These are phyloP conservation scores for Siniperca chuatsi DNA, from an alignment of 2,113 vertebrate species.

Conservation along the genomic window DNA sequence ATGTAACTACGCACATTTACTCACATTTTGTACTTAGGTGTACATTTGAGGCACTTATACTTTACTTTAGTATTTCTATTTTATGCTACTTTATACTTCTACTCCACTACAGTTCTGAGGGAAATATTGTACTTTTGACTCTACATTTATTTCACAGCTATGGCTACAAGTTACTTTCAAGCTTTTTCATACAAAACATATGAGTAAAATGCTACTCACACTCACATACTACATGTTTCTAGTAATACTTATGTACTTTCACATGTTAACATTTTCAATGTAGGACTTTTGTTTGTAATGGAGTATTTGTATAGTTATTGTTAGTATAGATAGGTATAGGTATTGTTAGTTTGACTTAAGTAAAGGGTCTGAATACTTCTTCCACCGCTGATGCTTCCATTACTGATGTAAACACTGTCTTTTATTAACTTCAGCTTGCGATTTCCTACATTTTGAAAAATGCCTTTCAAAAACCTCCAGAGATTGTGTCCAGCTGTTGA, in stretches of 20 bases:
- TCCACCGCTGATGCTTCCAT: not conserved
- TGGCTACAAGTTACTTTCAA: not conserved
- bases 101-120: not conserved
- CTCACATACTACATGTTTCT: not conserved
- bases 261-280: not conserved
- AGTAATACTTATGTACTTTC: not conserved
- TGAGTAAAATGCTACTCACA: not conserved
- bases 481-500: slow-evolving; percentile 34
- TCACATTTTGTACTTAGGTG: not conserved
- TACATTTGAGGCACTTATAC: too few relatives aligned
- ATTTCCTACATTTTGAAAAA: not conserved
- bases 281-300: not conserved
- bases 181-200: not conserved
- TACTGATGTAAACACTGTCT: not conserved
- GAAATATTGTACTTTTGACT: not conserved
- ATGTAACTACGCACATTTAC: not conserved
- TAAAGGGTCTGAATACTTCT: not conserved
- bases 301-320: not conserved
- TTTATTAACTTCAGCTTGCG: not conserved
- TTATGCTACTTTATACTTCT: not conserved
- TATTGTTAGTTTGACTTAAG: not conserved
- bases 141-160: not conserved
- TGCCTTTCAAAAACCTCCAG: slow-evolving; percentile 16
- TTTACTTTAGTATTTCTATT: not conserved
- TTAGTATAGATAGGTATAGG: too few relatives aligned